A percentile compares a stretch with the other conserved stretches of the same genome.
Conservation (phyloP, 1,140 invertebrate species). For the Caerostris extrusa region DNA sequence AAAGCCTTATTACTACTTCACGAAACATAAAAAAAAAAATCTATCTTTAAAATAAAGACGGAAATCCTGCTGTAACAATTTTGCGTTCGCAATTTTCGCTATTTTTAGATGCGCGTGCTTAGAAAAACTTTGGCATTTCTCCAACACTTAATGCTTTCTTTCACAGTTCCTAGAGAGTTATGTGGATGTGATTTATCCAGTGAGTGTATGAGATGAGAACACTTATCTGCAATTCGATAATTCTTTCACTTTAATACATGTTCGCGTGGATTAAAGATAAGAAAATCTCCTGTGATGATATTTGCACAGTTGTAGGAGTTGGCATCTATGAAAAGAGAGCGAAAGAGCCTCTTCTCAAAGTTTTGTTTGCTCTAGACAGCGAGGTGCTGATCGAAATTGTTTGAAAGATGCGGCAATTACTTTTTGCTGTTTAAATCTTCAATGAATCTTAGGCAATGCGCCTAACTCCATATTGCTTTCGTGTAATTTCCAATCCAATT, state of each 20-base stretch:
- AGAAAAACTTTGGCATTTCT: conserved; percentile 52
- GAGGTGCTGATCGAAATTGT: not conserved
- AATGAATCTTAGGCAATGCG: too few species aligned
- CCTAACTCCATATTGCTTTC: too few species aligned
- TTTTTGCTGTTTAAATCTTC: not conserved
- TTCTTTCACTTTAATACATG: conserved; percentile 53
- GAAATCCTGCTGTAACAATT: conserved; percentile 16
- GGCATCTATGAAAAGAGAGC: not conserved
- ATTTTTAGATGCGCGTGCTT: conserved; percentile 52
- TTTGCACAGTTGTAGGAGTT: not conserved
- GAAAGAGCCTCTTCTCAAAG: not conserved
- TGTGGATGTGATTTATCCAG: conserved; percentile 61
- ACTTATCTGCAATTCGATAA: conserved; percentile 65
- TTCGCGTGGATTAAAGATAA: conserved; percentile 65
- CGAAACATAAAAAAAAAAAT: not conserved
- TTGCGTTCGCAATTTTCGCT: conserved; percentile 33
- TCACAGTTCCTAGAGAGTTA: conserved; percentile 52
- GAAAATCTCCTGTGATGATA: conserved; percentile 17
- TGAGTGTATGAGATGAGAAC: conserved; percentile 56
- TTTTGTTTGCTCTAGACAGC: not conserved
- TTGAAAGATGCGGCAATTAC: not conserved
- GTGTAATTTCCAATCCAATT: too few species aligned
- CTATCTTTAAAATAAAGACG: conserved; percentile 32
- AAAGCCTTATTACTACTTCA: not conserved
- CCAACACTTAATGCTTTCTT: conserved; percentile 54